Evolutionary conservation across 2,797 vertebrate genomes (phyloP).

Genomic region (Potorous gilbertii): DNA sequence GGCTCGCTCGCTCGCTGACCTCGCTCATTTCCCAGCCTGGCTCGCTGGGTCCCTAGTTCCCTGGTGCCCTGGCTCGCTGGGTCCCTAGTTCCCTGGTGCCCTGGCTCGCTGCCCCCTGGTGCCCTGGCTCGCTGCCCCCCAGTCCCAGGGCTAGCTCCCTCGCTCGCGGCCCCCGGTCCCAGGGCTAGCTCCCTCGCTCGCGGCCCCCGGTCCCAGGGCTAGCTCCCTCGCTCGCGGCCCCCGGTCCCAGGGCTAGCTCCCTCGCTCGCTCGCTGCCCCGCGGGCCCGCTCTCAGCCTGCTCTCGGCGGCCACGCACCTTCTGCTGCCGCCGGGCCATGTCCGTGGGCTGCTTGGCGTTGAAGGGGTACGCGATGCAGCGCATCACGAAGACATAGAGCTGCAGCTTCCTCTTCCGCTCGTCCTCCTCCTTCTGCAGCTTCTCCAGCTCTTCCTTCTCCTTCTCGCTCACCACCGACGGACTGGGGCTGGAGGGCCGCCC

Average conservation of each 20-base stretch:
- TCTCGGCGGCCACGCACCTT: constrained; percentile 89
- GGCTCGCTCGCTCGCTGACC: not conserved
- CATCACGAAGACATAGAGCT: constrained; percentile 99
- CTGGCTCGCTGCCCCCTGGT: too few species aligned
- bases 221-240: too few species aligned
- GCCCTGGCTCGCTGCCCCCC: too few species aligned
- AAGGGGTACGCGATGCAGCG: constrained; percentile 98
- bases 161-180: too few species aligned
- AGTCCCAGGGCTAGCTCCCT: too few species aligned
- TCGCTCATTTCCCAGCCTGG: not conserved
- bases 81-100: not conserved
- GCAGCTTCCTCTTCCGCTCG: constrained; percentile 95
- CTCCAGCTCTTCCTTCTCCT: constrained; percentile 97
- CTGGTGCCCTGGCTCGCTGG: too few species aligned
- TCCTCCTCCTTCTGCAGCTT: constrained; percentile 96
- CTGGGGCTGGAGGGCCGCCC: constrained; percentile 94
- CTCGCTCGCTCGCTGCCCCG: not conserved
- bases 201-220: too few species aligned
- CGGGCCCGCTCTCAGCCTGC: not conserved
- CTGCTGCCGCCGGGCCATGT: constrained; percentile 98
- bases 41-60: not conserved
- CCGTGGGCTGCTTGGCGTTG: constrained; percentile 98
- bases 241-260: too few species aligned
- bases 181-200: too few species aligned
- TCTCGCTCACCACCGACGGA: constrained; percentile 95